phyloP scores from a whole-genome alignment of 2,888 invertebrate species.

The Spilosoma lubricipeda region DNA sequence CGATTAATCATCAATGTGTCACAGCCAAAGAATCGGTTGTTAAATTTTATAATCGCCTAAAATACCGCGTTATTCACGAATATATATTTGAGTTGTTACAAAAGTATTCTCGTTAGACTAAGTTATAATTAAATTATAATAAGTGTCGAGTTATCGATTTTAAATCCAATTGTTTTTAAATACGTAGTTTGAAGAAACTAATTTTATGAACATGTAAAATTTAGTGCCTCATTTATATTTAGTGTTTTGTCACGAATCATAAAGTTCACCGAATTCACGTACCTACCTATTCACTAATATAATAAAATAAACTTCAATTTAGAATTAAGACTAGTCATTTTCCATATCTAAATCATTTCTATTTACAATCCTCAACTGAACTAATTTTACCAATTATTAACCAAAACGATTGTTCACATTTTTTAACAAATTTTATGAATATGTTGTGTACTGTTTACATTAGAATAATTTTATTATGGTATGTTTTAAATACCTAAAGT shows the following conservation, averaged over 20 bases:
- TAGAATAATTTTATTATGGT: constrained; percentile 76
- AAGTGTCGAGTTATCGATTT: constrained; percentile 49
- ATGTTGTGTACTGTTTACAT: constrained; percentile 75
- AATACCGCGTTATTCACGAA: constrained; percentile 44
- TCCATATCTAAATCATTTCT: constrained; percentile 53
- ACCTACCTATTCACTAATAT: constrained; percentile 33
- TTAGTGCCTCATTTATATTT: constrained; percentile 53
- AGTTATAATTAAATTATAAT: constrained; percentile 39
- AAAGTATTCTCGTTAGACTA: constrained; percentile 35
- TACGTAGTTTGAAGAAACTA: constrained; percentile 52
- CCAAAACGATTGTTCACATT: constrained; percentile 83
- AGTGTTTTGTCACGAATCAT: constrained; percentile 26
- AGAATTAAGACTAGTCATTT: constrained; percentile 64
- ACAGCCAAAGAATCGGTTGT: constrained; percentile 70
- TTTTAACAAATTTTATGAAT: constrained; percentile 83
- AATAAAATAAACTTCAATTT: constrained; percentile 29
- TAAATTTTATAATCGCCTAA: constrained; percentile 52
- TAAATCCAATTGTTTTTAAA: constrained; percentile 50
- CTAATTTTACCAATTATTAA: constrained; percentile 75
- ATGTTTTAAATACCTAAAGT: constrained; percentile 71
- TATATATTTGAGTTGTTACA: constrained; percentile 44
- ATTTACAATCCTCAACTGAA: constrained; percentile 57
- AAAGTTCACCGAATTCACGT: constrained; percentile 33
- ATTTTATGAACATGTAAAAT: constrained; percentile 51
- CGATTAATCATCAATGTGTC: constrained; percentile 32